Evolutionary conservation across 1,140 invertebrate genomes (phyloP).

Genomic region (Streblospio benedicti): DNA sequence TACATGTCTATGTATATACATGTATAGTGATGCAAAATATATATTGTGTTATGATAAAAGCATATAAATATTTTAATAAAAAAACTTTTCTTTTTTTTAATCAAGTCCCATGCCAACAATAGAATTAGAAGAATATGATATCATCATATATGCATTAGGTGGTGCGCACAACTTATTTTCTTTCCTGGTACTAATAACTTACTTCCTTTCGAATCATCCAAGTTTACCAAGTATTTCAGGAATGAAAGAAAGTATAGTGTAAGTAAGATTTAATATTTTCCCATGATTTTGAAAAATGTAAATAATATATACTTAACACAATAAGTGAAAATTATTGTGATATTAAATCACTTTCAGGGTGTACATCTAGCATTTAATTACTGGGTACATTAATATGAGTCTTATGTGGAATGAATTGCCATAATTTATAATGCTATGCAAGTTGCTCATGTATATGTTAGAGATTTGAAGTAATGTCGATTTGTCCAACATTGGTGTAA

Average conservation of each 20-base stretch:
- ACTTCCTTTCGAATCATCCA: conserved; percentile 39
- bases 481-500: too few species aligned
- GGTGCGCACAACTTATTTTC: conserved; percentile 37
- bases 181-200: conserved; percentile 33
- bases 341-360: too few species aligned
- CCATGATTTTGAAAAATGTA: too few species aligned
- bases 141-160: conserved; percentile 31
- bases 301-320: too few species aligned
- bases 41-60: not conserved
- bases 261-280: conserved; percentile 1
- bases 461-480: too few species aligned
- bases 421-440: too few species aligned
- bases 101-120: conserved; percentile 14
- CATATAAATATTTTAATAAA: not conserved
- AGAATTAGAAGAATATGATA: conserved; percentile 12
- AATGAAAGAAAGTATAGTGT: conserved; percentile 15
- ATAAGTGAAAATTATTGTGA: too few species aligned
- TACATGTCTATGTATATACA: not conserved
- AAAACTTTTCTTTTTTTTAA: too few species aligned
- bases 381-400: too few species aligned
- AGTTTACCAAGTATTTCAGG: conserved; percentile 26
- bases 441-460: too few species aligned
- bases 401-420: too few species aligned
- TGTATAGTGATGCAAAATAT: not conserved
- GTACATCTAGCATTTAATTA: not conserved